Evolutionary conservation across 2,113 vertebrate genomes (phyloP).

Genomic region (Murina feae): DNA sequence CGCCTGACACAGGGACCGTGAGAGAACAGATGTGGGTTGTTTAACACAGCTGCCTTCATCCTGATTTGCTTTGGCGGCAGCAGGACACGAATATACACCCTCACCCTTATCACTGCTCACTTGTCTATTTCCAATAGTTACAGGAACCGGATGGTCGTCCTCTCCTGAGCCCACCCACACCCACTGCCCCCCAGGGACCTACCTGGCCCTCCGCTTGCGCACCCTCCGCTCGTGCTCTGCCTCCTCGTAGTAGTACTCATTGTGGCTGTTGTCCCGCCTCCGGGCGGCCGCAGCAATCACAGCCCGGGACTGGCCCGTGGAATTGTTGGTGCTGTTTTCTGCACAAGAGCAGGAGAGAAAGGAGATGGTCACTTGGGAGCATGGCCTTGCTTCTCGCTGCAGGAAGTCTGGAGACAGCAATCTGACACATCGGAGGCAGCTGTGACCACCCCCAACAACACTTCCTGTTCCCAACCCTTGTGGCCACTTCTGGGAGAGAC

Average conservation of each 20-base stretch:
- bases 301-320: slow-evolving; percentile 90
- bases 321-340: slow-evolving; percentile 95
- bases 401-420: not conserved
- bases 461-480: not conserved
- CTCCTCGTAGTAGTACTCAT: slow-evolving; percentile 96
- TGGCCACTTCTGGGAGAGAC: not conserved
- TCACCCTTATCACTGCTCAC: fast-evolving
- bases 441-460: not conserved
- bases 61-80: not conserved
- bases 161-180: not conserved
- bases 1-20: not conserved
- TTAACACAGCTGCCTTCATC: fast-evolving
- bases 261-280: slow-evolving; percentile 94
- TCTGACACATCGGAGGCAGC: not conserved
- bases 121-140: not conserved
- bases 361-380: not conserved
- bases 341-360: not conserved
- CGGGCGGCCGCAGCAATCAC: slow-evolving; percentile 94
- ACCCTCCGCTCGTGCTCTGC: slow-evolving; percentile 93
- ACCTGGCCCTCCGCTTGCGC: slow-evolving; percentile 95
- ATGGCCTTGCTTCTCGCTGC: not conserved
- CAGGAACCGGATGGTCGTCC: not conserved
- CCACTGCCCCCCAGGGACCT: fast-evolving
- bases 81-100: not conserved
- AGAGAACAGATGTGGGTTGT: not conserved